Base-by-base conservation (phyloP, 2,113 vertebrate genomes). In the Meles meles region DNA sequence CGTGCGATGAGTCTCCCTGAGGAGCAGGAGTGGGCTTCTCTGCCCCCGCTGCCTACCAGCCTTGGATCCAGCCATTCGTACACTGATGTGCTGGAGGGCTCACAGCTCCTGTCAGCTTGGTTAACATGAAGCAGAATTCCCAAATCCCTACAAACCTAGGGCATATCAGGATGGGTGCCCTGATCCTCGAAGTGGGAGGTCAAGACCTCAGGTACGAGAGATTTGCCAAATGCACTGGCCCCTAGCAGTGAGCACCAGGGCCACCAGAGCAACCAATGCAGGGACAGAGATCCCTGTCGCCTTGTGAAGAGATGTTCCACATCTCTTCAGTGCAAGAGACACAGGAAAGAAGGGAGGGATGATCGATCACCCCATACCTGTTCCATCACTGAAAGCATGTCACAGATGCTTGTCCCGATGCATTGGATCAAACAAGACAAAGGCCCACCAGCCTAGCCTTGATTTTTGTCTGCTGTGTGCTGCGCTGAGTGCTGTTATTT, bases 321-420 rank as follows among this genome's bases (percentile, higher is more conserved):
- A 55, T 25, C 27, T 42, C 84, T 0, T 5, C 49, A 31, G 47
- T 18, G 34, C 49, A 23, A 37, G 42, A 47, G 76, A 80, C 31
- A 1, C 7, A 29, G 29, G 49, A 29, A 59, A 59, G 18, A 15
- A 47, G 7, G 29, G 6, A 4, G 7, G 37, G 27, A 13, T 12
- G 31, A 21, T 15, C 17, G 6, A 21, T 5, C 1, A 2, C 11
- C 1, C 1, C 1, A 25, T 2, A 10, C 13, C 11, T 0, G 15
- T 49, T 59, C 17, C 52, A 27, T 31, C 84, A 2, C 0, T 11
- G 39, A 17, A 57, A 47, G 39, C 7, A 21, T 21, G 37, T 14
- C 74, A 10, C 4, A 9, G 31, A 29, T 15, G 12, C 83, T 37
- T 42, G 44, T 21, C 29, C 71, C 8, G 6, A 52, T 27, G 39